phyloP scores from a whole-genome alignment of 2,797 vertebrate genomes.

The Periparus ater region DNA sequence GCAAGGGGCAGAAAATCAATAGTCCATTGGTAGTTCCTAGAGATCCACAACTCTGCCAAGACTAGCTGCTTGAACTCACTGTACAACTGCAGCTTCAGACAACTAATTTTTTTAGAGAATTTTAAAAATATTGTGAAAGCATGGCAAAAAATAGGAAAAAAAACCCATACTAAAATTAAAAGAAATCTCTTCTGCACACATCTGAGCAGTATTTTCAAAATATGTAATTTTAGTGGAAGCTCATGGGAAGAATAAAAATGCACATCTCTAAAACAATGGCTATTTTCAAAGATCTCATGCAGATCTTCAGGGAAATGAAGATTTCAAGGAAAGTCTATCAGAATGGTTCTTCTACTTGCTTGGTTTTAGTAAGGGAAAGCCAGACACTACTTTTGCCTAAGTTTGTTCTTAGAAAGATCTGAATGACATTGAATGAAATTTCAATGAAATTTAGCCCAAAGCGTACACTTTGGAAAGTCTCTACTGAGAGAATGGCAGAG shows the following conservation, averaged over 20 bases:
- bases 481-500: background rate
- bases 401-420: background rate
- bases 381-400: background rate
- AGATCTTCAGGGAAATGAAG: background rate
- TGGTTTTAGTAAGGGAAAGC: background rate
- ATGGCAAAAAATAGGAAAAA: background rate
- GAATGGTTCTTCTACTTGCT: background rate
- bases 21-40: background rate
- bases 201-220: background rate
- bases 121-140: background rate
- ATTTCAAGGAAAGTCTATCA: constrained; percentile 16
- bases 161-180: background rate
- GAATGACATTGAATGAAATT: background rate
- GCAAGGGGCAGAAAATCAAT: background rate
- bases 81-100: background rate
- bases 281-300: background rate
- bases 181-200: background rate
- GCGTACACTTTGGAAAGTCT: background rate
- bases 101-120: background rate
- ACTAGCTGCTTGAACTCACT: background rate
- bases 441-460: background rate
- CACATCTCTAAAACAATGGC: background rate
- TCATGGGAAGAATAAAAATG: background rate
- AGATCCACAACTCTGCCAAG: background rate
- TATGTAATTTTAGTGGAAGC: background rate